A percentile compares a stretch with the other conserved stretches of the same genome.
phyloP scores from a whole-genome alignment of 2,113 vertebrate genomes.

The Leiothrix lutea region DNA sequence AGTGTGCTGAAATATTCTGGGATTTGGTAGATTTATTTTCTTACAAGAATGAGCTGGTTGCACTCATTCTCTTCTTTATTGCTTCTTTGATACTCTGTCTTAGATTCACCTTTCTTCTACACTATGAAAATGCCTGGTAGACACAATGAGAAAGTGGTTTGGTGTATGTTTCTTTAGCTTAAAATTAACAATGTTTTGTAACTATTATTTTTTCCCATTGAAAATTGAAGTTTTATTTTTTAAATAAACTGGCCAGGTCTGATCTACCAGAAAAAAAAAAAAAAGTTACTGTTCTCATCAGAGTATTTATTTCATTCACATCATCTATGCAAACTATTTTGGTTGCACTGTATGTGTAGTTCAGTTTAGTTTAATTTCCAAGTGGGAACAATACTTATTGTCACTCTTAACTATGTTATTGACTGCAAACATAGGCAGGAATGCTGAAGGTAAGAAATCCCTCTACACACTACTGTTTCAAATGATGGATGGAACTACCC shows the following conservation, averaged over 20 bases:
- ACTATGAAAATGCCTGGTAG: neutral
- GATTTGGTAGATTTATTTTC: neutral
- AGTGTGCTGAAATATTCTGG: neutral
- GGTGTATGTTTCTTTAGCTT: rapidly evolving
- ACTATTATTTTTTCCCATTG: rapidly evolving
- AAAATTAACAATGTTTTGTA: neutral
- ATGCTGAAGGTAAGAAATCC: neutral
- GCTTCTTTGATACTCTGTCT: neutral
- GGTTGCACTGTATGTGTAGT: rapidly evolving
- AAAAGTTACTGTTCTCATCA: neutral
- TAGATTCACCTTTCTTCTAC: neutral
- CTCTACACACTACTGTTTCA: neutral
- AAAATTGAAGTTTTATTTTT: neutral
- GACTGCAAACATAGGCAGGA: neutral
- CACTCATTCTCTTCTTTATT: neutral
- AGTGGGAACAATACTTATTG: neutral
- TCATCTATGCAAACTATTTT: neutral
- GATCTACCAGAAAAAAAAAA: neutral
- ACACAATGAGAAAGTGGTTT: rapidly evolving
- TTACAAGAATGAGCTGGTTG: neutral
- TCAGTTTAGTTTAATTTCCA: neutral
- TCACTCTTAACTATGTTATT: neutral
- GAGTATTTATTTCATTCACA: neutral
- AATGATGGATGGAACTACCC: neutral
- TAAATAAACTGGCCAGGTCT: neutral